These are phyloP conservation scores for Siniperca undulata DNA, from an alignment of 2,797 vertebrate species.

Conservation along the genomic window DNA sequence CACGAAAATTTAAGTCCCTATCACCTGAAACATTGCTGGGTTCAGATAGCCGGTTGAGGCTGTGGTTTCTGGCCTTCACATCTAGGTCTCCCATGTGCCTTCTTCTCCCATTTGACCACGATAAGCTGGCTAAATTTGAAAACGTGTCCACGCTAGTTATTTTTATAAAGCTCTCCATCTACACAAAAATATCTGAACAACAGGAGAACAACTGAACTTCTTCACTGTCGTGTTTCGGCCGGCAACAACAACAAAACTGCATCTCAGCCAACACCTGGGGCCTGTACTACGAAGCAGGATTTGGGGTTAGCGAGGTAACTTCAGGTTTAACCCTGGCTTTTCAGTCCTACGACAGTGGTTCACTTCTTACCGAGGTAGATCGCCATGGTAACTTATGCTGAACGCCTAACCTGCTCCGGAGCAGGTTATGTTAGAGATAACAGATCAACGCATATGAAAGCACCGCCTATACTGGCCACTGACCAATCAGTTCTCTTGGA, in stretches of 20 bases:
- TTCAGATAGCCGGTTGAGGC: background rate
- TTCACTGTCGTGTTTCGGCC: background rate
- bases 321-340: too few relatives aligned
- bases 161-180: background rate
- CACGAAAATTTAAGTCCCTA: too few relatives aligned
- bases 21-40: background rate
- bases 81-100: background rate
- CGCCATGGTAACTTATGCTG: too few relatives aligned
- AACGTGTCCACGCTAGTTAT: background rate
- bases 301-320: too few relatives aligned
- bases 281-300: too few relatives aligned
- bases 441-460: too few relatives aligned
- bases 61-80: background rate
- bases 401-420: too few relatives aligned
- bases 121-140: background rate
- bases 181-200: background rate
- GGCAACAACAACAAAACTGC: background rate
- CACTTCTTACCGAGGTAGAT: too few relatives aligned
- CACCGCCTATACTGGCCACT: too few relatives aligned
- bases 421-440: too few relatives aligned
- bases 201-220: background rate
- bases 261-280: background rate
- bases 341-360: too few relatives aligned
- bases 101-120: background rate
- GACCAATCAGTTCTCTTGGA: too few relatives aligned